A percentile compares a stretch with the other conserved stretches of the same genome.
These are phyloP conservation scores for Megaleporinus macrocephalus DNA, from an alignment of 2,113 vertebrate species.

Conservation along the genomic window DNA sequence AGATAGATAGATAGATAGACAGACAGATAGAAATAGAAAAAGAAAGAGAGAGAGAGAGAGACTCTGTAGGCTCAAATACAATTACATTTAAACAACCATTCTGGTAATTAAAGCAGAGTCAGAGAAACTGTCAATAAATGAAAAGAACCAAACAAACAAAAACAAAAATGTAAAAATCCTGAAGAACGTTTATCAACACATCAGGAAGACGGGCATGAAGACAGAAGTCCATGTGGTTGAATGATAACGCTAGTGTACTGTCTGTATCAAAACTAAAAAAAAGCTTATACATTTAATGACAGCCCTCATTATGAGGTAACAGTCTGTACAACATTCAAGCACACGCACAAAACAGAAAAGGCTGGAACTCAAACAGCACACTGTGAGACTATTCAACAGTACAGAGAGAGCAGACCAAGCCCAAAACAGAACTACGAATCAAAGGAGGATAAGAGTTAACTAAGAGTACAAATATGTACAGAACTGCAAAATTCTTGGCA, in stretches of 20 bases:
- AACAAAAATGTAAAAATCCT: neutral
- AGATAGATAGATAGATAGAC: neutral
- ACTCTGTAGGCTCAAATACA: neutral
- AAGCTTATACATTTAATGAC: conserved; percentile 33
- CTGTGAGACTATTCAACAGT: conserved; percentile 15
- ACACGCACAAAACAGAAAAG: conserved; percentile 20
- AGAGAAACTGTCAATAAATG: neutral
- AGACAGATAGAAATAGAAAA: neutral
- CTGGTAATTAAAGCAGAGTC: neutral
- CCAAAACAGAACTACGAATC: neutral
- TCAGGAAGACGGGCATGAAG: conserved; percentile 28
- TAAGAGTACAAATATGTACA: neutral
- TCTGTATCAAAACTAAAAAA: conserved; percentile 4
- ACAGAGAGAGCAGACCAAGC: neutral
- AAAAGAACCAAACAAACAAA: neutral
- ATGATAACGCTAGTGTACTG: neutral
- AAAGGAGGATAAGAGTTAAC: conserved; percentile 39
- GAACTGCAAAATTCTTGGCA: too few relatives aligned
- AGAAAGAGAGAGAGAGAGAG: neutral
- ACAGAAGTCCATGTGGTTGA: neutral
- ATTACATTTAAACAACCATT: neutral
- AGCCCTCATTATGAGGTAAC: conserved; percentile 60
- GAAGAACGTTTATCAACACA: neutral
- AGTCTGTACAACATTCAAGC: conserved; percentile 44
- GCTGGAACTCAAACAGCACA: neutral